Base-by-base conservation (phyloP, 92 coral and sea anemone species). In the Anthopleura xanthogrammica region DNA sequence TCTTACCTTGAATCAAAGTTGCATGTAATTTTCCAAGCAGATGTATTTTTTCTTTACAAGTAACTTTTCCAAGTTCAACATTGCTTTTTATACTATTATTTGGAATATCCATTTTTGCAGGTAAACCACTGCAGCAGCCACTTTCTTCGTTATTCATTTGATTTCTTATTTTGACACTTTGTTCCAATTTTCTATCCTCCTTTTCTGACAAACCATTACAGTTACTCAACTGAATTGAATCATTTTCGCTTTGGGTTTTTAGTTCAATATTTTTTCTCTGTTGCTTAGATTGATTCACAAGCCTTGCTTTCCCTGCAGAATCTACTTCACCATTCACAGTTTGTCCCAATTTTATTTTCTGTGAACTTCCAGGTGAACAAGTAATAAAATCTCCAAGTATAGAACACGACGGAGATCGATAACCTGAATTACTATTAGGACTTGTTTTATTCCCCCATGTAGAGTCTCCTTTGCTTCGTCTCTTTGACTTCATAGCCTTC, bases 331-430 rank as follows among this genome's bases (percentile, higher is more conserved):
- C 74, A 71, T 71, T 52, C n/a, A 81, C 23, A 52, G 17, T 11
- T 68, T 70, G 77, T 22, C 74, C 77, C 3, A 41, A 41, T 68
- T 68, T 68, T 7, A 29, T 68, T 23, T 29, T 68, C 42, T 68
- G 48, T 7, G 42, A 50, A 39, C 71, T 78, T 66, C 82, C 88
- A 12, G 86, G 55, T 60, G 94, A 82, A 19, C 85, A 79, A 52
- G 87, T 23, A 29, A 93, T 79, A 60, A 82, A 93, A 77, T 93
- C 97, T 16, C 97, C 97, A 23, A 93, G 81, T 4, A 92, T 90
- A 43, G 88, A 89, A 39, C 75, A 75, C 13, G 93, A 87, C 10
- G 95, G 90, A n/a, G 95, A 86, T 52, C 74, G 74, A 36, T 68
- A 85, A 39, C 86, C 52, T 74, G 90, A 42, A 40, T 88, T 87